Evolutionary conservation across 2,113 vertebrate species (phyloP).

Genomic region (Vulpes ferrilata): DNA sequence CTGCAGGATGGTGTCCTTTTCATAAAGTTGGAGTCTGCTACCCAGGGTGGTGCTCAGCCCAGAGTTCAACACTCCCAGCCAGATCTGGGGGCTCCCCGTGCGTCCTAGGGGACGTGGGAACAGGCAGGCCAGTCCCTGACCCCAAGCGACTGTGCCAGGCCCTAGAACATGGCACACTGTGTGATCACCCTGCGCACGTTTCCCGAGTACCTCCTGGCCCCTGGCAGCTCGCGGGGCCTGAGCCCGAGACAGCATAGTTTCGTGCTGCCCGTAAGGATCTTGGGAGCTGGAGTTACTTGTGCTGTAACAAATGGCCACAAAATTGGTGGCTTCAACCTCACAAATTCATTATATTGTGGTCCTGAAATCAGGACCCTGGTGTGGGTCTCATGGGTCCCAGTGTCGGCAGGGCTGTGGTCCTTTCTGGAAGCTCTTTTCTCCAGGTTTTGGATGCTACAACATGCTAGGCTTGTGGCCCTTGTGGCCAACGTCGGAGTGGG

Average conservation of each 20-base stretch:
- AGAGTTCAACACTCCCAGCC: not conserved
- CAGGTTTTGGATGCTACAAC: not conserved
- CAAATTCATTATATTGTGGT: not conserved
- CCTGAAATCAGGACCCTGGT: not conserved
- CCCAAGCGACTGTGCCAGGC: not conserved
- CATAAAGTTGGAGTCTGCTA: not conserved
- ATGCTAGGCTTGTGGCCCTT: rapidly evolving
- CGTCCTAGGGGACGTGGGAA: not conserved
- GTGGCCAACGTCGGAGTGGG: rapidly evolving
- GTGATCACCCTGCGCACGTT: rapidly evolving
- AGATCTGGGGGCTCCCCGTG: not conserved
- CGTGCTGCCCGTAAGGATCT: not conserved
- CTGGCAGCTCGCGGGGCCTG: not conserved
- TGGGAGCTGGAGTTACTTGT: not conserved
- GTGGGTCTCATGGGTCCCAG: too few relatives aligned
- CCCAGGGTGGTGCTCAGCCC: too few relatives aligned
- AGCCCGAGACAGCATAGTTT: not conserved
- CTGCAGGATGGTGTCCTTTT: rapidly evolving
- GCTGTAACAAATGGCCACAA: not conserved
- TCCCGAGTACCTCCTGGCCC: not conserved
- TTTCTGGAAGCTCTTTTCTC: not conserved
- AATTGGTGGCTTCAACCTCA: too few relatives aligned
- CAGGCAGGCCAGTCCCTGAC: not conserved
- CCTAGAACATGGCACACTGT: rapidly evolving
- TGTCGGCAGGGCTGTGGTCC: not conserved